Base-by-base conservation (phyloP, 2,888 invertebrate species). In the Quadroppia sp. region DNA sequence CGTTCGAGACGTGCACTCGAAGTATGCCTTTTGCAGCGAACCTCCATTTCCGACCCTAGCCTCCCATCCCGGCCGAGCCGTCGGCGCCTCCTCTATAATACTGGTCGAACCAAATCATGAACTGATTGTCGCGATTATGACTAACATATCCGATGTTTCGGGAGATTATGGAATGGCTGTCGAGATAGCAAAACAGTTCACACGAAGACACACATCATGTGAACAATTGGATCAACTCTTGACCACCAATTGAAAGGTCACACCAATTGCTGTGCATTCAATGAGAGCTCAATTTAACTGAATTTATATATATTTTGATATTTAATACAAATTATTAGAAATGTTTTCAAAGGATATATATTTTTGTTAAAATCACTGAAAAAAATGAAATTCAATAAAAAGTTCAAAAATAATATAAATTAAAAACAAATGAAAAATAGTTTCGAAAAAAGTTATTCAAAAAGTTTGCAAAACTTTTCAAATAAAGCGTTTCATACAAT, bases 41-140 rank as follows among this genome's bases (percentile, higher is more conserved):
- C 79, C 79, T 56, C 77, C 78, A 42, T 80, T 79, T 75, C 25
- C 25, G 7, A 2, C 20, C 45, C 80, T 79, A 75, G 81, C 83
- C 0, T 80, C 78, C 9, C 87, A 87, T 79, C 82, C 85, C n/a
- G 87, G 87, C 1, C 85, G 82, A n/a, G 86, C 86, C 25, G 81
- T 86, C 4, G 87, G 87, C 7, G 85, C 84, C 0, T 85, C 84
- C 53, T 85, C 85, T 75, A 81, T 84, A 13, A 79, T 86, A 6
- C 76, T 85, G 2, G 81, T 85, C 64, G 71, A 84, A 36, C 85
- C 85, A 13, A 70, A 77, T 45, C 15, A 81, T 75, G 85, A 85
- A 17, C 81, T 85, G 28, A 82, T 82, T 13, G 85, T 86, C n/a
- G 82, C 83, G 13, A 80, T 85, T 48, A 79, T 86, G 15, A 80